A percentile compares a stretch with the other conserved stretches of the same genome.
phyloP scores from a whole-genome alignment of 2,888 invertebrate genomes.

The Zele albiditarsus region DNA sequence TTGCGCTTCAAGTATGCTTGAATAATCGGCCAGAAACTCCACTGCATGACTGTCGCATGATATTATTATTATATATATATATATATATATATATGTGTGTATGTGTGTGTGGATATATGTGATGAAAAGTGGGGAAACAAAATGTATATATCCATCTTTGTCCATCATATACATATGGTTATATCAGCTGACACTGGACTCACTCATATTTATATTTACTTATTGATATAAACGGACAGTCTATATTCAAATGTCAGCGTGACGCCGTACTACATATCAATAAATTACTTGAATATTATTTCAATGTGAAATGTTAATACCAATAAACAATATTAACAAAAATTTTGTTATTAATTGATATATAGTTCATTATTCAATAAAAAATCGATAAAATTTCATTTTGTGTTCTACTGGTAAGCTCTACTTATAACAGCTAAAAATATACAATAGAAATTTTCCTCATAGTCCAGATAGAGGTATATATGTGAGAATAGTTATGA shows the following conservation, averaged over 20 bases:
- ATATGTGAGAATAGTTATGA: background rate
- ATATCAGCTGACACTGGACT: constrained; percentile 23
- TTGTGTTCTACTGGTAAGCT: background rate
- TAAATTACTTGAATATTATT: background rate
- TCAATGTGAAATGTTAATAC: constrained; percentile 7
- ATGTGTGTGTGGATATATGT: background rate
- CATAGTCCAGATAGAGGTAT: background rate
- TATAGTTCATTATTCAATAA: background rate
- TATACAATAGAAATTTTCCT: background rate
- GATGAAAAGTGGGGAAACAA: background rate
- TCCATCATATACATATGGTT: background rate
- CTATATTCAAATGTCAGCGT: constrained; percentile 36
- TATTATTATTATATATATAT: too few species aligned
- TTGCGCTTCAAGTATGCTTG: background rate
- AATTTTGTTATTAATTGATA: background rate
- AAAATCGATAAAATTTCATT: background rate
- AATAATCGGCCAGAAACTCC: background rate
- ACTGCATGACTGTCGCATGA: background rate
- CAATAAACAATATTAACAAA: background rate
- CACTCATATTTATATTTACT: constrained; percentile 13
- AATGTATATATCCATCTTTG: background rate
- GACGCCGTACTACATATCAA: background rate
- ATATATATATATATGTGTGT: too few species aligned
- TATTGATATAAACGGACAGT: constrained; percentile 27
- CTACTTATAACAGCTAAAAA: background rate